Conservation (phyloP, 2,888 invertebrate species). For the Eledona agricola region DNA sequence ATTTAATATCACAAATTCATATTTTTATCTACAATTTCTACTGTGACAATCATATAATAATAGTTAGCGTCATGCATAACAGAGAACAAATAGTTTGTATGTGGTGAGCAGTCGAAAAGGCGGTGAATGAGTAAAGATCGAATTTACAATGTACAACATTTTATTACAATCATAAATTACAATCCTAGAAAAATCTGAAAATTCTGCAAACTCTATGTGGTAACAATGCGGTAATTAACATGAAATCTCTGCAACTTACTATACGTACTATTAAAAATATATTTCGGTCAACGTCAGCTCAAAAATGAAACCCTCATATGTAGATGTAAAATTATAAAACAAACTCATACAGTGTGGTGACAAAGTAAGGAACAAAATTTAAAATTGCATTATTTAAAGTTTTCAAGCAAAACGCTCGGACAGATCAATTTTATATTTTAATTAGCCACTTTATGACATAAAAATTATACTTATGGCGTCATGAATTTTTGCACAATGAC, state of each 20-base stretch:
- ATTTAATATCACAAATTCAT: slow-evolving; percentile 39
- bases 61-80: slow-evolving; percentile 23
- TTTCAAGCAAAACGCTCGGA: too few species aligned
- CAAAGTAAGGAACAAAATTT: too few species aligned
- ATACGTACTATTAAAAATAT: slow-evolving; percentile 34
- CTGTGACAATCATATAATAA: slow-evolving; percentile 51
- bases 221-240: slow-evolving; percentile 34
- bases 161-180: slow-evolving; percentile 36
- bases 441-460: too few species aligned
- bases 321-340: slow-evolving; percentile 46
- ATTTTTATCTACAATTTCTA: slow-evolving; percentile 56
- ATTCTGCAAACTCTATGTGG: slow-evolving; percentile 25
- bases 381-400: too few species aligned
- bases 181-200: slow-evolving; percentile 11
- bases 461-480: too few species aligned
- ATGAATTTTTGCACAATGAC: too few species aligned
- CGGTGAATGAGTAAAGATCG: slow-evolving; percentile 11
- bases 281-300: slow-evolving; percentile 22
- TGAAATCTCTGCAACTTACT: slow-evolving; percentile 21
- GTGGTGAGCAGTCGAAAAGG: slow-evolving; percentile 19
- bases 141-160: slow-evolving; percentile 33
- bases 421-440: too few species aligned
- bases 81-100: slow-evolving; percentile 32
- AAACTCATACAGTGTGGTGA: too few species aligned
- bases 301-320: slow-evolving; percentile 34